Conservation (phyloP, 1,140 invertebrate genomes). For the Ditylenchus dipsaci region DNA sequence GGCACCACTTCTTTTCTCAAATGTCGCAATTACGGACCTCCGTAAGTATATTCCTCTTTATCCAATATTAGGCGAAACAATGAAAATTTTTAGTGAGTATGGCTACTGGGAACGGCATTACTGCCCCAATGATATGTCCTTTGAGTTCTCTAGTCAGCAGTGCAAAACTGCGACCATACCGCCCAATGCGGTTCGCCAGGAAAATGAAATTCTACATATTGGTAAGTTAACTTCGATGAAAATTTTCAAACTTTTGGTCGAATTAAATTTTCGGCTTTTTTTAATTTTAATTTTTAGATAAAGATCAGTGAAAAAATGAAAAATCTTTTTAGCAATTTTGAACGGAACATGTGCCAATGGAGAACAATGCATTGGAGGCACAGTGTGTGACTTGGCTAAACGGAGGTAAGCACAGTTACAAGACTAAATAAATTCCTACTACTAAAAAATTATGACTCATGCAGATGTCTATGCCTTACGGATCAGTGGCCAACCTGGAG, state of each 20-base stretch:
- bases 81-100: slow-evolving; percentile 37
- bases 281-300: neutral
- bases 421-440: too few relatives aligned
- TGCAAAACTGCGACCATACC: slow-evolving; percentile 31
- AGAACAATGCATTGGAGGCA: slow-evolving; percentile 57
- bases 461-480: slow-evolving; percentile 51
- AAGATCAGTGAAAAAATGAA: neutral
- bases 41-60: slow-evolving; percentile 8
- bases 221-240: slow-evolving; percentile 22
- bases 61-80: neutral
- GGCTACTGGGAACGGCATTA: slow-evolving; percentile 53
- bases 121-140: slow-evolving; percentile 52
- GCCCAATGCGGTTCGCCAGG: slow-evolving; percentile 33
- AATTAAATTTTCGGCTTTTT: neutral
- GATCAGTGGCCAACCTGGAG: slow-evolving; percentile 52
- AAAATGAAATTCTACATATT: slow-evolving; percentile 44
- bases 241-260: neutral
- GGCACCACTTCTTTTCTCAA: slow-evolving; percentile 14
- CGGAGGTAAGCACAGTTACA: neutral
- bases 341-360: slow-evolving; percentile 55
- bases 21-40: slow-evolving; percentile 12
- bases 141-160: slow-evolving; percentile 54
- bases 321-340: slow-evolving; percentile 45
- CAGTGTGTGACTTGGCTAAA: slow-evolving; percentile 48
- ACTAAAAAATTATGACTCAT: too few relatives aligned